Evolutionary conservation across 2,797 vertebrate genomes (phyloP).

Genomic region (Rhinophrynus dorsalis): DNA sequence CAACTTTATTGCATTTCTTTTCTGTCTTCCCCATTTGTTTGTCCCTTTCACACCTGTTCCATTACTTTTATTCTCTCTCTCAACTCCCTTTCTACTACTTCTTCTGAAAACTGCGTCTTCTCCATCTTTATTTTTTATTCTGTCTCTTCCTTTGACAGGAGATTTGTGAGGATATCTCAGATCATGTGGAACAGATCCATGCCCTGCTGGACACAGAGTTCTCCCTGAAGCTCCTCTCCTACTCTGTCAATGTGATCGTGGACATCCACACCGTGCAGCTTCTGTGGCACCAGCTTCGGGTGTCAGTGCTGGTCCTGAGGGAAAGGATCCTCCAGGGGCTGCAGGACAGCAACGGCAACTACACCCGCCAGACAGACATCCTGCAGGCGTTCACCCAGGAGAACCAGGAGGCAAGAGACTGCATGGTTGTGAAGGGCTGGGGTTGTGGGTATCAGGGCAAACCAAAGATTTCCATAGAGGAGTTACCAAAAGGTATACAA

Average conservation of each 20-base stretch:
- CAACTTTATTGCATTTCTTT: too few relatives aligned
- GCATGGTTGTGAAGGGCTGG: not conserved
- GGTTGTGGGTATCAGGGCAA: too few relatives aligned
- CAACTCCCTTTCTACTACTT: too few relatives aligned
- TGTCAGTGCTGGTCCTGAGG: conserved; percentile 93
- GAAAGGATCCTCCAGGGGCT: conserved; percentile 94
- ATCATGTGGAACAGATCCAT: conserved; percentile 97
- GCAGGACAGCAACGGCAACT: conserved; percentile 98
- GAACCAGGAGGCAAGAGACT: conserved; percentile 75
- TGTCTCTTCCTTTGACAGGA: conserved; percentile 69
- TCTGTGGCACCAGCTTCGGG: conserved; percentile 96
- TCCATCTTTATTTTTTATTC: too few relatives aligned
- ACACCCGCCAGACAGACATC: conserved; percentile 93
- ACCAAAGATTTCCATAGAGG: too few relatives aligned
- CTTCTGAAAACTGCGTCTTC: too few relatives aligned
- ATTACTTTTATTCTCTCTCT: too few relatives aligned
- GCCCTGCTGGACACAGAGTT: conserved; percentile 95
- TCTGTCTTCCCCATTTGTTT: too few relatives aligned
- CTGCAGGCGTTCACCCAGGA: conserved; percentile 94
- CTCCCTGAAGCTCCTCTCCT: conserved; percentile 95
- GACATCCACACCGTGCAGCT: conserved; percentile 95
- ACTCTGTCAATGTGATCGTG: conserved; percentile 95
- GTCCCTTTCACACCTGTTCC: too few relatives aligned
- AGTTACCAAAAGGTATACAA: too few relatives aligned
- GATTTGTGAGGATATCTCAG: conserved; percentile 97